A percentile compares a stretch with the other conserved stretches of the same genome.
These are phyloP conservation scores for Oryctolagus cuniculus DNA, from an alignment of 2,113 vertebrate species.

Conservation along the genomic window DNA sequence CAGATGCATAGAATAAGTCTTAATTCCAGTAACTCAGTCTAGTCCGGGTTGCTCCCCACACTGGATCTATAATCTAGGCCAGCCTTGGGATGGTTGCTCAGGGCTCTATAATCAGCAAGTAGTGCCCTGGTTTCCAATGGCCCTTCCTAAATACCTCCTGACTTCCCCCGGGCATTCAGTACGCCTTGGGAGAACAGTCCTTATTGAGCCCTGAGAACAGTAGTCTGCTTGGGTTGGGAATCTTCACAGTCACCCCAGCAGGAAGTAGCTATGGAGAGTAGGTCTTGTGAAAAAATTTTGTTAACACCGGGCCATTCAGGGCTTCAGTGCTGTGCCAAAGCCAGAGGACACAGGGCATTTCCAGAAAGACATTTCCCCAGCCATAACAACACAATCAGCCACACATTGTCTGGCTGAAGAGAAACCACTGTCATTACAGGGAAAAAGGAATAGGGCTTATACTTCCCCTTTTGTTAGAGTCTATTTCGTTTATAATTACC, in stretches of 20 bases:
- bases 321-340: slow-evolving; percentile 22
- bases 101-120: slow-evolving; percentile 18
- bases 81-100: neutral
- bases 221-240: neutral
- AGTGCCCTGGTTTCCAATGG: neutral
- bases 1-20: too few relatives aligned
- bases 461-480: slow-evolving; percentile 24
- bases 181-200: neutral
- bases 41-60: too few relatives aligned
- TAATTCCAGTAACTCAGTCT: too few relatives aligned
- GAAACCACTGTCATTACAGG: slow-evolving; percentile 65
- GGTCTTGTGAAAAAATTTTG: neutral
- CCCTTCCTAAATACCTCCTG: neutral
- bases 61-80: neutral
- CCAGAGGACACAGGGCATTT: slow-evolving; percentile 17
- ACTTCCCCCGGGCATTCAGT: neutral
- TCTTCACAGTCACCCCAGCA: slow-evolving; percentile 7
- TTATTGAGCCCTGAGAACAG: neutral
- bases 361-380: slow-evolving; percentile 44
- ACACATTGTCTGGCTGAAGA: slow-evolving; percentile 53
- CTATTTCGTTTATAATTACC: slow-evolving; percentile 55
- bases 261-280: slow-evolving; percentile 13
- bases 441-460: neutral
- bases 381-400: neutral
- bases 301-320: neutral